These are phyloP conservation scores for Teleogryllus occipitalis DNA, from an alignment of 1,140 invertebrate species.

Conservation along the genomic window DNA sequence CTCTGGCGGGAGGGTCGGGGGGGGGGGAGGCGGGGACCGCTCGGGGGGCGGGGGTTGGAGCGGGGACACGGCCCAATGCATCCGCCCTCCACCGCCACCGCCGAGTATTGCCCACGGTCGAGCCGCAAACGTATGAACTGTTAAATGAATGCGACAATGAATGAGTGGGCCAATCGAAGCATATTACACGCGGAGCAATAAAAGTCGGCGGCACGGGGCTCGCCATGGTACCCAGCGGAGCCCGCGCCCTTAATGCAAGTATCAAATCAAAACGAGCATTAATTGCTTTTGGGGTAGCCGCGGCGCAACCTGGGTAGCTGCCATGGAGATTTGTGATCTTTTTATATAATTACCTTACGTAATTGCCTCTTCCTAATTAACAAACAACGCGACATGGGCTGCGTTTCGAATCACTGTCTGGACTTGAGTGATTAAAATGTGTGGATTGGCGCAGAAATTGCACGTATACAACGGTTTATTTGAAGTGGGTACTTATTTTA, in stretches of 20 bases:
- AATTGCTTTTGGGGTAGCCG: not conserved
- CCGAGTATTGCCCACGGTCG: not conserved
- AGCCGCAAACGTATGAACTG: not conserved
- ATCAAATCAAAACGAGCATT: slow-evolving; percentile 5
- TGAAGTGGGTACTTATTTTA: not conserved
- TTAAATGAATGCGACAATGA: slow-evolving; percentile 5
- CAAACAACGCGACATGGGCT: not conserved
- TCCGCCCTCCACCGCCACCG: not conserved
- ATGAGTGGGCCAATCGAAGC: not conserved
- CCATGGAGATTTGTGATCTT: not conserved
- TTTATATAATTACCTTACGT: not conserved
- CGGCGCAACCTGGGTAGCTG: not conserved
- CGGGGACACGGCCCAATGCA: not conserved
- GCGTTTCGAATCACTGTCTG: not conserved
- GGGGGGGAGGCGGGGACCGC: no score
- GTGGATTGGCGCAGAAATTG: not conserved
- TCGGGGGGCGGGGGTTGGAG: no score
- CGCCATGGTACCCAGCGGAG: not conserved
- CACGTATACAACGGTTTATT: not conserved
- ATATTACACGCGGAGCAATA: not conserved
- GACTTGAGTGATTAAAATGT: not conserved
- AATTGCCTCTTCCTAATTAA: not conserved
- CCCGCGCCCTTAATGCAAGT: not conserved
- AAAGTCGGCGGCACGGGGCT: not conserved
- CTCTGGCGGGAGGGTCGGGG: not conserved